A percentile compares a stretch with the other conserved stretches of the same genome.
These are phyloP conservation scores for Holothuria scabra DNA, from an alignment of 53 echinoderm and acorn worm genomes.

Conservation along the genomic window DNA sequence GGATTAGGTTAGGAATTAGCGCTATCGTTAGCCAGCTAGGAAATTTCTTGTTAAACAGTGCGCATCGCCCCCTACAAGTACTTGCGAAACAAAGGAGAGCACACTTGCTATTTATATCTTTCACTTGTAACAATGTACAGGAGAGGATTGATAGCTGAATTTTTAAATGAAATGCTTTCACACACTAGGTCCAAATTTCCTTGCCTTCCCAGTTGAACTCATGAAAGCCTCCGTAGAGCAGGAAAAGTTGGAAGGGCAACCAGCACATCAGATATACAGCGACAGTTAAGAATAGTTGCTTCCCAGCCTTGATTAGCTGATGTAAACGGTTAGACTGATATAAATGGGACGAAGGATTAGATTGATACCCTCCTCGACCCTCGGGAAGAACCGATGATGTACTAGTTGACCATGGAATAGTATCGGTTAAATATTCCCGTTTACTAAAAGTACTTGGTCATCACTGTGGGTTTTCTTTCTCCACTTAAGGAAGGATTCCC, in stretches of 20 bases:
- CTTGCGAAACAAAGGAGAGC: not conserved
- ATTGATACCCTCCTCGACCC: no score
- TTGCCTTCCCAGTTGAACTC: not conserved
- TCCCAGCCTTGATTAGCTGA: not conserved
- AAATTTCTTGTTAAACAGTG: no score
- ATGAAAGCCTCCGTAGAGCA: not conserved
- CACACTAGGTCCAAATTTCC: not conserved
- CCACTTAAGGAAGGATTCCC: no score
- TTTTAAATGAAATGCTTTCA: not conserved
- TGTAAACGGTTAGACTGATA: not conserved
- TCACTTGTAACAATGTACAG: not conserved
- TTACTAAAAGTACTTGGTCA: no score
- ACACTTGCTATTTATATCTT: constrained; percentile 13
- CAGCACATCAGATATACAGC: not conserved
- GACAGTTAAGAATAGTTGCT: constrained; percentile 1
- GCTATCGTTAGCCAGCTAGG: no score
- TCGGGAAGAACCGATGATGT: no score
- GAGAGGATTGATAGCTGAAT: not conserved
- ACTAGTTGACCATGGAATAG: no score
- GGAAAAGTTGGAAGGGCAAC: not conserved
- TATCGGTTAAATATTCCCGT: no score
- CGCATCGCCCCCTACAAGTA: no score
- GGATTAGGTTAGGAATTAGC: no score
- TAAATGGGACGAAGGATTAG: no score
- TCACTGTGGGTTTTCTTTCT: no score